These are phyloP conservation scores for Masticophis lateralis DNA, from an alignment of 2,797 vertebrate species.

Conservation along the genomic window DNA sequence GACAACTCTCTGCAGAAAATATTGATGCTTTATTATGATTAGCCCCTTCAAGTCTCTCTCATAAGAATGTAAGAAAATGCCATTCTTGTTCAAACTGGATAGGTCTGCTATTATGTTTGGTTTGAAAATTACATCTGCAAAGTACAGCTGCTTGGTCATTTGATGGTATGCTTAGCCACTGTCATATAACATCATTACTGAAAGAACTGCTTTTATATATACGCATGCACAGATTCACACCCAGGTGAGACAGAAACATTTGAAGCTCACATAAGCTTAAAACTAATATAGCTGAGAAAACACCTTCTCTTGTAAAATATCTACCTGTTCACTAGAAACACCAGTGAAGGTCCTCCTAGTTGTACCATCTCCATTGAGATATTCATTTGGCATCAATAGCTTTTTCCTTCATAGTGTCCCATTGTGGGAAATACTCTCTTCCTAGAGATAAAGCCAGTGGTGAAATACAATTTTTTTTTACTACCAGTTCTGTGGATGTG, in stretches of 20 bases:
- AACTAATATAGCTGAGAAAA: background rate
- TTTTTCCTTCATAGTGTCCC: background rate
- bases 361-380: background rate
- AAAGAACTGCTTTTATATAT: background rate
- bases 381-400: background rate
- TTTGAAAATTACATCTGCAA: background rate
- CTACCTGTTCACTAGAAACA: background rate
- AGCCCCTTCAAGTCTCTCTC: background rate
- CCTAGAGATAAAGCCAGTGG: background rate
- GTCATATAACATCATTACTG: background rate
- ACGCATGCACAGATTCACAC: background rate
- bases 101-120: background rate
- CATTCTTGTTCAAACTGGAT: background rate
- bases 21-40: background rate
- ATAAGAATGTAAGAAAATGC: background rate
- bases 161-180: background rate
- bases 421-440: background rate
- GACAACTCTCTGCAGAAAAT: background rate
- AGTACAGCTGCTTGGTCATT: background rate
- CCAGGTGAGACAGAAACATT: background rate
- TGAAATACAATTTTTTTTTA: no score
- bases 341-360: background rate
- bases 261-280: background rate
- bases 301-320: background rate
- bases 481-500: no score